Evolutionary conservation across 64 coral and sea anemone species (phyloP).

Genomic region (Montipora efflorescens): DNA sequence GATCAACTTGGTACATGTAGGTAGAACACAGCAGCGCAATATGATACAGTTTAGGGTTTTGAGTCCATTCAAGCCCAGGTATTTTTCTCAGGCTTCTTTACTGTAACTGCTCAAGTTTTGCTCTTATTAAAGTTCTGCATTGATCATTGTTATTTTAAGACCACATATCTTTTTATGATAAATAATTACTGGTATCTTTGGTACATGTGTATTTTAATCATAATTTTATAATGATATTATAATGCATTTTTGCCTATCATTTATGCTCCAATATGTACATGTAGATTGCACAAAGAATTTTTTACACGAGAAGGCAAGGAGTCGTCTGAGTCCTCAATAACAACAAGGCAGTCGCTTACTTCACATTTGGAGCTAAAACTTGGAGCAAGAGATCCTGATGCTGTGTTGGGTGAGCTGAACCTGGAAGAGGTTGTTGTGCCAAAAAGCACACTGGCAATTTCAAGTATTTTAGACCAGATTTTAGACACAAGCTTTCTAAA

Average conservation of each 20-base stretch:
- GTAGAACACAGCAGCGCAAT: too few relatives aligned
- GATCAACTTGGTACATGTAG: too few relatives aligned
- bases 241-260: background rate
- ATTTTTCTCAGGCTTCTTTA: too few relatives aligned
- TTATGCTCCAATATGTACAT: background rate
- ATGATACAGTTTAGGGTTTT: too few relatives aligned
- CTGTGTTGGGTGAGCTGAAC: conserved; percentile 29
- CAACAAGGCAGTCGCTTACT: conserved; percentile 82
- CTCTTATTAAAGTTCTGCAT: background rate
- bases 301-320: conserved; percentile 47
- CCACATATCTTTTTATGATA: too few relatives aligned
- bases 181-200: too few relatives aligned
- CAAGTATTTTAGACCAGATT: conserved; percentile 71
- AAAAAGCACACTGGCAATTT: conserved; percentile 34
- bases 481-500: conserved; percentile 59
- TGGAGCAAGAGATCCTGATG: conserved; percentile 66
- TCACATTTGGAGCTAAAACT: conserved; percentile 82
- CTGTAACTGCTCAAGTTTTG: too few relatives aligned
- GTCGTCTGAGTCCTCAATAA: conserved; percentile 66
- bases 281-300: conserved; percentile 83
- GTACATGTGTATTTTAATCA: too few relatives aligned
- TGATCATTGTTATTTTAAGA: background rate
- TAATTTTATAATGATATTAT: background rate
- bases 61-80: too few relatives aligned
- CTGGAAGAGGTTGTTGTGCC: conserved; percentile 73